These are phyloP conservation scores for Sussaba pulchella DNA, from an alignment of 2,888 invertebrate species.

Conservation along the genomic window DNA sequence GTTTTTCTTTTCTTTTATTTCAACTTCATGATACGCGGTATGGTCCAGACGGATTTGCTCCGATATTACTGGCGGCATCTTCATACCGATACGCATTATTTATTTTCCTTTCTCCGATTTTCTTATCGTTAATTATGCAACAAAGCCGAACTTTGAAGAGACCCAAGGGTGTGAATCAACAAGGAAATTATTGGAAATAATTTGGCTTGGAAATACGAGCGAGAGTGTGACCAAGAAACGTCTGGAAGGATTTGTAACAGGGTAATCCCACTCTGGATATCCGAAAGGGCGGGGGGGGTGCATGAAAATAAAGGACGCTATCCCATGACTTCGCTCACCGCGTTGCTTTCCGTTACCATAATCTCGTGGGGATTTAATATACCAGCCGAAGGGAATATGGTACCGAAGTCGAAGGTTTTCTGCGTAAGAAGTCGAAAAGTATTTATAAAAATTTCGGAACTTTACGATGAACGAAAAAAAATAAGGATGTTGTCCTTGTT, in stretches of 20 bases:
- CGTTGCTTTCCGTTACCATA: slow-evolving; percentile 52
- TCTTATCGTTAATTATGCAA: slow-evolving; percentile 1
- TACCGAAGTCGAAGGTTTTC: too few species aligned
- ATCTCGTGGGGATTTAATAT: slow-evolving; percentile 32
- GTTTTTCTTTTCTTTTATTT: slow-evolving; percentile 37
- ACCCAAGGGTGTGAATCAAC: slow-evolving; percentile 39
- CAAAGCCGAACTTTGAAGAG: slow-evolving; percentile 1
- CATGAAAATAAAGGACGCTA: slow-evolving; percentile 36
- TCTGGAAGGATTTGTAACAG: slow-evolving; percentile 53
- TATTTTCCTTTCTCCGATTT: too few species aligned
- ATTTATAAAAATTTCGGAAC: too few species aligned
- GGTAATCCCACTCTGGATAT: slow-evolving; percentile 38
- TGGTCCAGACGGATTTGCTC: slow-evolving; percentile 35
- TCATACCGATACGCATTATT: slow-evolving; percentile 8
- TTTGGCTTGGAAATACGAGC: slow-evolving; percentile 29
- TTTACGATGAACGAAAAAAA: too few species aligned
- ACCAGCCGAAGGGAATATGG: too few species aligned
- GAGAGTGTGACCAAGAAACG: slow-evolving; percentile 55
- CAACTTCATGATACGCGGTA: slow-evolving; percentile 10
- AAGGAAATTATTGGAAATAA: slow-evolving; percentile 36
- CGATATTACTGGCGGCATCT: slow-evolving; percentile 48
- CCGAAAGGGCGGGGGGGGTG: slow-evolving; percentile 10
- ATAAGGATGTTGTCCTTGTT: too few species aligned
- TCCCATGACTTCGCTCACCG: slow-evolving; percentile 5
- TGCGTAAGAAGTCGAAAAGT: too few species aligned